Evolutionary conservation across 2,797 vertebrate species (phyloP), one percentile per base, ranked within the genome.

Genomic region (Manis crassicaudata): DNA sequence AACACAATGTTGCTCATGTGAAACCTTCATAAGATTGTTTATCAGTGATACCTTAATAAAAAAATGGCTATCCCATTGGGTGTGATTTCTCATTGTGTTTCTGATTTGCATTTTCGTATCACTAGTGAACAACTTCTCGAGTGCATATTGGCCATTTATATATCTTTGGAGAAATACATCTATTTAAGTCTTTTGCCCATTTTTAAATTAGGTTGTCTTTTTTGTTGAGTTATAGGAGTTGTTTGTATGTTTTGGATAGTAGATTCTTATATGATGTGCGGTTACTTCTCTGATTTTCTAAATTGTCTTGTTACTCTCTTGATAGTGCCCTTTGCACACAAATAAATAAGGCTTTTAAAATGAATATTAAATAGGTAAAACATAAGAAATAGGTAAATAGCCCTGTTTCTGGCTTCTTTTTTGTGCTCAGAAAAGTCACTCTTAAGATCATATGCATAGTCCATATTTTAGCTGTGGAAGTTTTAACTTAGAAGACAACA

Each of bases 91-190:
- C 25, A 20, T 46, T 70, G 25, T 94, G 68, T 40, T 32, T 95
- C 91, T 94, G 90, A 73, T 77, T 77, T 94, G 21, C n/a, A 72
- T 88, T 81, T 93, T 50, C 23, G n/a, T 70, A 68, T 93, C 75
- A 46, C 60, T 72, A 8, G 73, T 79, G 35, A 96, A 56, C 40
- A 73, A 50, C 23, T 81, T 94, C 95, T 93, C 18, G 68, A 70
- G 32, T 75, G 68, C 27, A 86, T 70, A 50, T 56, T 92, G 58
- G n/a, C 46, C 12, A 52, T 82, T 76, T 85, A 18, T 82, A 7
- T 56, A 4, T 79, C 32, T 84, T 77, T 60, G 17, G 56, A 79
- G 50, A 73, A 32, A 18, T 73, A 21, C 25, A 20, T 40, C 29
- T 52, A 3, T 75, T 80, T 4, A 62, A 23, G 13, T 60, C 10